Evolutionary conservation across 2,797 vertebrate species (phyloP), one percentile per base, ranked within the genome.

Genomic region (Merluccius polli): DNA sequence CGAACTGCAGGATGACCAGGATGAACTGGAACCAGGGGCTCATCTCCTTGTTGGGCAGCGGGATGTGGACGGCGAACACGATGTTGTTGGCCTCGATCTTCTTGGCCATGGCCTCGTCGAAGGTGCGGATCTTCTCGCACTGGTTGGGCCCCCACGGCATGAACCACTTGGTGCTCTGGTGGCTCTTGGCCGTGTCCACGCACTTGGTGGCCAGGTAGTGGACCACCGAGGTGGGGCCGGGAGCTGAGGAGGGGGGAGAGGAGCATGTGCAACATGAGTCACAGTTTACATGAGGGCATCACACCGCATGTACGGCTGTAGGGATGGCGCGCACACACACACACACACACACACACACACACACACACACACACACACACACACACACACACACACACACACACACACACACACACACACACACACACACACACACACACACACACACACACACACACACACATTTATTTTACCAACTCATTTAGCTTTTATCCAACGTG

Each of bases 21-120:
- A 99, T 97, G 82, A 99, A 99, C 87, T 99, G 98, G 93, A 99
- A 99, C 98, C 98, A 99, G 75, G 97, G 93, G 81, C 95, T 99
- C 97, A 99, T 99, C 93, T 99, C 96, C 86, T 94, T 96, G 79
- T 81, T 73, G 12, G 91, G 94, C 75, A 93, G 89, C 0, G 98
- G 98, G 69, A 99, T 92, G 83, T 99, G 98, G 71, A 96, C 93
- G 0, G 97, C 92, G 72, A 99, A 99, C 11, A 99, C 98, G 0
- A 99, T 99, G 83, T 97, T 95, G 24, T 98, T 98, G 83, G 98
- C 98, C 83, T 96, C 95, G 0, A 99, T 98, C 89, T 91, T 94
- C 85, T 93, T 93, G 70, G 92, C 93, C 88, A 92, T 91, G 1
- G 97, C 96, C 85, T 99, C 97, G 0, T 97, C 94, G 0, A 99